phyloP scores from a whole-genome alignment of 2,113 vertebrate genomes.

The Fukomys damarensis region DNA sequence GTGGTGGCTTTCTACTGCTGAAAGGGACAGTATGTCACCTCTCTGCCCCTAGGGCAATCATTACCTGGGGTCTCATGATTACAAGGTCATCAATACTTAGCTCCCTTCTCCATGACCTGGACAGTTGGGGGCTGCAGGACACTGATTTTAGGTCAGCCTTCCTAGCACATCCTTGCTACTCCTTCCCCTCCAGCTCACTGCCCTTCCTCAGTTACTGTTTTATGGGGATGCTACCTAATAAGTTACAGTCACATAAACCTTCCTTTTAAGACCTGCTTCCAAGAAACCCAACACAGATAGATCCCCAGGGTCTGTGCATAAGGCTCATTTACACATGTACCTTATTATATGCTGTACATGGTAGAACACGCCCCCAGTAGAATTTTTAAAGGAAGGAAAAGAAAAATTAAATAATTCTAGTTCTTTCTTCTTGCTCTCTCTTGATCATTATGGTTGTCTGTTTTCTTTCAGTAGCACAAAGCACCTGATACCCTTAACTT shows the following conservation, averaged over 20 bases:
- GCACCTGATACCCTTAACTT: neutral
- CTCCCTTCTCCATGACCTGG: too few species aligned
- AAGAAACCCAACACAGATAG: neutral
- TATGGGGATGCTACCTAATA: neutral
- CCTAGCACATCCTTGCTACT: neutral
- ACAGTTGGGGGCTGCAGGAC: neutral
- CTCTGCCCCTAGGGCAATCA: too few species aligned
- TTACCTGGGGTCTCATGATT: neutral
- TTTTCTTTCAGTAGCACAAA: neutral
- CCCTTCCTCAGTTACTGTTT: neutral
- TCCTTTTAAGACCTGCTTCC: neutral
- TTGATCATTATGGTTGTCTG: neutral
- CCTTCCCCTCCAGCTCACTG: too few species aligned
- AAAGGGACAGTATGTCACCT: neutral
- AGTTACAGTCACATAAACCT: neutral
- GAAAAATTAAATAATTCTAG: neutral
- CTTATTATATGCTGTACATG: neutral
- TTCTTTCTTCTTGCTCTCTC: neutral
- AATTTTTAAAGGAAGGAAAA: neutral
- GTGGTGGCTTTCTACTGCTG: neutral
- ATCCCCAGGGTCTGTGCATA: neutral
- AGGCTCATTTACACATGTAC: neutral
- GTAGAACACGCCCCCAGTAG: neutral
- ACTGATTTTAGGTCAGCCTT: neutral
- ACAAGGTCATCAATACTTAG: neutral